phyloP scores from a whole-genome alignment of 2,888 invertebrate species.

The Sinopyrophorus schimmeli region DNA sequence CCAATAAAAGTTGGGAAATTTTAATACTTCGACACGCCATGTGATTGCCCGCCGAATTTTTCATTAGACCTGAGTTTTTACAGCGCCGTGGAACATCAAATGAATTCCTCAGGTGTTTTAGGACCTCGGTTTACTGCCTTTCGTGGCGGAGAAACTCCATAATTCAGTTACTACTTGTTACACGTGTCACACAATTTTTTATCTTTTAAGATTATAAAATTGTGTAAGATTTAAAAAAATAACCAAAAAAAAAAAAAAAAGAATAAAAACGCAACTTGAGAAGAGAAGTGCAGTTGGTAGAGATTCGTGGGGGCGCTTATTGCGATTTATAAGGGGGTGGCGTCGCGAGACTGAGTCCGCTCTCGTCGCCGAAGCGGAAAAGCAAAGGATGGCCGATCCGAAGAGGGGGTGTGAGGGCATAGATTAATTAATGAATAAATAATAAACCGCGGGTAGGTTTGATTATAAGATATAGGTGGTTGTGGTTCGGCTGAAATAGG shows the following conservation, averaged over 20 bases:
- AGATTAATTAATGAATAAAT: constrained; percentile 59
- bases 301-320: constrained; percentile 1
- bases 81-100: constrained; percentile 39
- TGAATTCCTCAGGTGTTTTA: constrained; percentile 46
- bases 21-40: constrained; percentile 41
- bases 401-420: constrained; percentile 42
- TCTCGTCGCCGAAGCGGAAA: constrained; percentile 15
- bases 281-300: not conserved
- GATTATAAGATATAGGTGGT: constrained; percentile 53
- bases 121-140: constrained; percentile 38
- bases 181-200: constrained; percentile 25
- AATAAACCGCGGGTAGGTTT: constrained; percentile 52
- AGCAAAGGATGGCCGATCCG: constrained; percentile 26
- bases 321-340: constrained; percentile 19
- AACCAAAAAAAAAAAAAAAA: not conserved
- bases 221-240: too few species aligned
- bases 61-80: constrained; percentile 47
- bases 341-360: too few species aligned
- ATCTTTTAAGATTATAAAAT: not conserved
- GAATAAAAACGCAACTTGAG: not conserved
- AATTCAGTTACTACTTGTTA: constrained; percentile 32
- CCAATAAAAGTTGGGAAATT: constrained; percentile 41
- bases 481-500: constrained; percentile 43
- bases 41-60: constrained; percentile 47
- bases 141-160: constrained; percentile 27